A percentile compares a stretch with the other conserved stretches of the same genome.
These are phyloP conservation scores for Noctua comes DNA, from an alignment of 2,888 invertebrate genomes.

Conservation along the genomic window DNA sequence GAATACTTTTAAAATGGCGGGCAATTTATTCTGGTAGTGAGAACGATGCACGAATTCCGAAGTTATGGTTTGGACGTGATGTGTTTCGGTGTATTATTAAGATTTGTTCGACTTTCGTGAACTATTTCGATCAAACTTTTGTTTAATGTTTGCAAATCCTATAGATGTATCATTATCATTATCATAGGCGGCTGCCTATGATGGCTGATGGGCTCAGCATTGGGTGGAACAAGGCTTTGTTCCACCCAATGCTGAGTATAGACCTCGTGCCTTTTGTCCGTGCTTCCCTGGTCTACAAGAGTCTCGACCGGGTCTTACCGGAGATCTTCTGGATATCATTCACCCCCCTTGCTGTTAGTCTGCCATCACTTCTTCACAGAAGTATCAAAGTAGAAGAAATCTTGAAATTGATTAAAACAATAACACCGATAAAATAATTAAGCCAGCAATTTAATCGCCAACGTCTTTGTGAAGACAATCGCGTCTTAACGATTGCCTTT, in stretches of 20 bases:
- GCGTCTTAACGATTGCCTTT: slow-evolving; percentile 41
- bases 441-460: slow-evolving; percentile 25
- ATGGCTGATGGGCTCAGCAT: no score
- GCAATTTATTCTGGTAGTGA: slow-evolving; percentile 27
- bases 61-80: slow-evolving; percentile 54
- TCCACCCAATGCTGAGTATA: neutral
- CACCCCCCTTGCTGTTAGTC: neutral
- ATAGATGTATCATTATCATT: neutral
- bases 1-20: slow-evolving; percentile 52
- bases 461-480: slow-evolving; percentile 30
- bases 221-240: no score
- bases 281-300: neutral
- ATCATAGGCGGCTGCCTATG: no score
- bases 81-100: slow-evolving; percentile 32
- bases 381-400: neutral
- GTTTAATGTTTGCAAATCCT: neutral
- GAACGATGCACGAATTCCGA: slow-evolving; percentile 42
- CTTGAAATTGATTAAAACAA: neutral
- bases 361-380: neutral
- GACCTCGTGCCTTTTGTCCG: neutral
- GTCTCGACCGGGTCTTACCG: neutral
- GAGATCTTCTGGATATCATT: neutral
- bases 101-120: slow-evolving; percentile 53
- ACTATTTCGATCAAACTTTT: slow-evolving; percentile 26
- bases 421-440: slow-evolving; percentile 37